phyloP scores from a whole-genome alignment of 2,797 vertebrate genomes.

The Prionace glauca region DNA sequence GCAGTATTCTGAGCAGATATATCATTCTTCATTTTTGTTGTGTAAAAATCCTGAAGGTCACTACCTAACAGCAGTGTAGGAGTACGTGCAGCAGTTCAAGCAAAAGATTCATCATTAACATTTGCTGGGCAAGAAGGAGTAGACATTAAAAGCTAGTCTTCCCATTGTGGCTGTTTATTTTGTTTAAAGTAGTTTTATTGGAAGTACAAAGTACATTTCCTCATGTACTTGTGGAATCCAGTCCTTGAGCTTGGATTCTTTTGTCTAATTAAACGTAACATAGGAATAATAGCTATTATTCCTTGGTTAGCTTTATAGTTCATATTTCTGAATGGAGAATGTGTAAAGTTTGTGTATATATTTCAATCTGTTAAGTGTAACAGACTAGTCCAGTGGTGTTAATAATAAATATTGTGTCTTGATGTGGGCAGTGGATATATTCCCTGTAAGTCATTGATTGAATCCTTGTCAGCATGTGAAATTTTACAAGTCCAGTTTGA shows the following conservation, averaged over 20 bases:
- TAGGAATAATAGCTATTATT: not conserved
- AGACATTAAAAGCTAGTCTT: not conserved
- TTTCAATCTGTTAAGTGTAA: not conserved
- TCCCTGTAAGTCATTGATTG: not conserved
- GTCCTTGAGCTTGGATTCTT: not conserved
- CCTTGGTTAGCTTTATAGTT: not conserved
- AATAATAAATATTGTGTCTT: not conserved
- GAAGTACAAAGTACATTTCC: not conserved
- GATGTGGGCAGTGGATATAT: not conserved
- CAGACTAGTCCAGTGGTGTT: not conserved
- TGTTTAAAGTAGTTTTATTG: not conserved
- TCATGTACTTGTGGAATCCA: not conserved
- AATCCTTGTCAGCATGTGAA: not conserved
- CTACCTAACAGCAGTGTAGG: not conserved
- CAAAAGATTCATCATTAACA: not conserved
- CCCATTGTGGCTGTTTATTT: not conserved
- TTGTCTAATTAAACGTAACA: not conserved
- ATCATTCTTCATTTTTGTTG: not conserved
- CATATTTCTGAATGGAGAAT: not conserved
- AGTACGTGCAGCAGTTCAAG: not conserved
- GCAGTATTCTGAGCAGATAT: not conserved
- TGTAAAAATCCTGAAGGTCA: not conserved
- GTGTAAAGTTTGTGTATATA: not conserved
- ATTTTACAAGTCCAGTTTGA: not conserved
- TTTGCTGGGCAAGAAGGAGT: not conserved